A percentile compares a stretch with the other conserved stretches of the same genome.
Evolutionary conservation across 2,797 vertebrate genomes (phyloP).

Genomic region (Enteromius paludinosus): DNA sequence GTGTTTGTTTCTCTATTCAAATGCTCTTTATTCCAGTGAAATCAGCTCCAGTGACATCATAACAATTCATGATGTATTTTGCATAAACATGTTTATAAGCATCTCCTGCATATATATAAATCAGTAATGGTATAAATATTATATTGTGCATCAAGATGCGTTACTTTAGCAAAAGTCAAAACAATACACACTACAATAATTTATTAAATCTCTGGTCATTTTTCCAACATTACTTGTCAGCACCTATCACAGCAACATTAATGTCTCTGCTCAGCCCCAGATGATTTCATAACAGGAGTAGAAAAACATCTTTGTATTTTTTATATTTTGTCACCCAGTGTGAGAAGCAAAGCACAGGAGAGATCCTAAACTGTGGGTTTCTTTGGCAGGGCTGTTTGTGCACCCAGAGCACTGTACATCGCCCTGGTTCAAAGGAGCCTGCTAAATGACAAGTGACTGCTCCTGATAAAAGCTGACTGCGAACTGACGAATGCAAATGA

Average conservation of each 20-base stretch:
- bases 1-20: background rate
- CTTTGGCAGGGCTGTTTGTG: slow-evolving; percentile 14
- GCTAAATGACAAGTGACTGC: slow-evolving; percentile 40
- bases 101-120: background rate
- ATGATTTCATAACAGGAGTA: background rate
- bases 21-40: background rate
- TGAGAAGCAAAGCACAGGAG: background rate
- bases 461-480: slow-evolving; percentile 24
- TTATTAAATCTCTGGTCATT: background rate
- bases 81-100: background rate
- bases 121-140: background rate
- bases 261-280: background rate
- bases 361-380: background rate
- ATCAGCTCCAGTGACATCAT: background rate
- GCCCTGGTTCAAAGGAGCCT: slow-evolving; percentile 23
- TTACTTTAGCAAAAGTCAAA: background rate
- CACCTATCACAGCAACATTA: background rate
- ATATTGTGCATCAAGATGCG: background rate
- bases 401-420: slow-evolving; percentile 21
- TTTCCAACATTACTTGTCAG: background rate
- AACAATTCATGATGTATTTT: background rate
- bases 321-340: background rate
- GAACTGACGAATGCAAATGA: slow-evolving; percentile 41
- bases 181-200: background rate
- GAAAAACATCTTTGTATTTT: background rate